Conservation (phyloP, 2,888 invertebrate species). For the Psylliodes chrysocephalus region DNA sequence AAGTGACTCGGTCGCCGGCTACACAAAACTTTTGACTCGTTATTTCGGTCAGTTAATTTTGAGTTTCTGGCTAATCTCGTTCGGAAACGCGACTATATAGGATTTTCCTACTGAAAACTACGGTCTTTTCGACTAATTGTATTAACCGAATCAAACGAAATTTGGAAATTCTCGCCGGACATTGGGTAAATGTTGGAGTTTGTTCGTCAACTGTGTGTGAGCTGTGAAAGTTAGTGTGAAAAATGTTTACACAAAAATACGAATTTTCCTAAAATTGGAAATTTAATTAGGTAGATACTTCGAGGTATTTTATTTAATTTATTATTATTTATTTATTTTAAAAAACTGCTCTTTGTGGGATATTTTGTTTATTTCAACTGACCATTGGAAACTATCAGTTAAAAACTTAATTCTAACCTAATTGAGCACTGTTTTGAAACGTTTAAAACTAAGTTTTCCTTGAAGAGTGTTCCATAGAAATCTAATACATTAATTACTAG, state of each 20-base stretch:
- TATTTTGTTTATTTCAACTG: too few species aligned
- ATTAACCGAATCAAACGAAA: constrained; percentile 26
- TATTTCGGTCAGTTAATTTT: constrained; percentile 46
- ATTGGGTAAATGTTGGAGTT: not conserved
- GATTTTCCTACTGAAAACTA: constrained; percentile 27
- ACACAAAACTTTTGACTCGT: constrained; percentile 36
- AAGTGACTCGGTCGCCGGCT: constrained; percentile 20
- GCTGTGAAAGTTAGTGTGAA: not conserved
- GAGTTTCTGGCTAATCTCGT: constrained; percentile 38
- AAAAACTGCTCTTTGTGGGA: too few species aligned
- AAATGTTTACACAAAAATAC: not conserved
- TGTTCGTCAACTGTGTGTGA: not conserved
- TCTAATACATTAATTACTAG: too few species aligned
- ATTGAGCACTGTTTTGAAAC: too few species aligned
- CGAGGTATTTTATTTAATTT: too few species aligned
- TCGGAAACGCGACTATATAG: constrained; percentile 27
- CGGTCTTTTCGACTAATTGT: constrained; percentile 21
- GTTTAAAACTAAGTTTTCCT: too few species aligned
- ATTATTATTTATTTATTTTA: too few species aligned
- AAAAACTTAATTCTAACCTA: too few species aligned
- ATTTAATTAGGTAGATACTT: too few species aligned
- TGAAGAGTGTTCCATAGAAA: too few species aligned
- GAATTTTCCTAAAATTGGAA: too few species aligned
- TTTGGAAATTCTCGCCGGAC: constrained; percentile 5
- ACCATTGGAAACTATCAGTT: too few species aligned